Evolutionary conservation across 53 echinoderm and acorn worm genomes (phyloP), one percentile per base, ranked within the genome.

Genomic region (Apostichopus leukothele): DNA sequence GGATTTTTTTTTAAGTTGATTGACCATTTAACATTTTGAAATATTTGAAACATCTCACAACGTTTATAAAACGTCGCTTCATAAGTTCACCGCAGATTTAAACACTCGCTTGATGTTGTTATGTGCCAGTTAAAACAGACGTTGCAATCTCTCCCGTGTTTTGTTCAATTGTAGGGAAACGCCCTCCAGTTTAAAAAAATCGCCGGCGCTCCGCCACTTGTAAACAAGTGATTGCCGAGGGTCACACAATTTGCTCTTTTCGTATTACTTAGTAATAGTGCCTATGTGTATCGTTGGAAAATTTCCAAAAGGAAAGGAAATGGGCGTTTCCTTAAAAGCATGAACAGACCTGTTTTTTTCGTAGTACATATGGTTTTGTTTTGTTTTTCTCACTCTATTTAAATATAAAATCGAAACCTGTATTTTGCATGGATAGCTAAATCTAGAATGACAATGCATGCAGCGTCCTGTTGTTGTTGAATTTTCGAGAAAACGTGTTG

Each of bases 211-310:
- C 3, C 12, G 77, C 16, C 50, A 16, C 25, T 77, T 77, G 77
- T 77, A 77, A 77, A 77, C 77, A 77, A 77, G 77, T 77, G 51
- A 16, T 25, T 77, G 77, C 23, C 6, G 22, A 77, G 77, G 77
- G 77, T 77, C 77, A 77, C 77, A 27, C 39, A 77, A 12, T 39
- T 39, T 39, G 39, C 39, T 39, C 39, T 39, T 39, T 39, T 39
- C 39, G 39, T 39, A 39, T 39, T 39, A 39, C 39, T 39, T 39
- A 39, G 39, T 39, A 3, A 39, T 39, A 39, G 39, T 3, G 39
- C 39, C 39, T 39, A 39, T 39, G 39, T 39, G 16, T 77, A 39
- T 39, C 27, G 77, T 77, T 77, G 77, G 77, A 77, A 25, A 77
- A 25, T 7, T 77, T 77, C 77, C 77, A 77, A 77, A 25, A 8